phyloP scores from a whole-genome alignment of 2,113 vertebrate genomes.

The Callionymus lyra region DNA sequence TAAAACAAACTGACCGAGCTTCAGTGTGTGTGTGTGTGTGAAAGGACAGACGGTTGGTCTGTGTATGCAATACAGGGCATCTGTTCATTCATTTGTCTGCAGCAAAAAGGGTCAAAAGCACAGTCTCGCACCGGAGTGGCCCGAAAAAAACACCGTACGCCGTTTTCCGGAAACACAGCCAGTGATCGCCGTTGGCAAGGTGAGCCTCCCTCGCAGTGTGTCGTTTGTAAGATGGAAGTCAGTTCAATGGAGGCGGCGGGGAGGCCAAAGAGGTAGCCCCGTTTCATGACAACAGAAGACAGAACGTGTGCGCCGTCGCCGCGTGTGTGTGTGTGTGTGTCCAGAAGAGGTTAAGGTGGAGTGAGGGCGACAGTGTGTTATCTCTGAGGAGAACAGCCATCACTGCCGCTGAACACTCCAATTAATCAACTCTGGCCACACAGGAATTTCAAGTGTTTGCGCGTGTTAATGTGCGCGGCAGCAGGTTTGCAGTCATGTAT shows the following conservation, averaged over 20 bases:
- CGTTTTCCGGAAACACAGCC: constrained; percentile 10
- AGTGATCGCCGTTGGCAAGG: constrained; percentile 49
- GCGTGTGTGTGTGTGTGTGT: constrained; percentile 18
- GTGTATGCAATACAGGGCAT: constrained; percentile 5
- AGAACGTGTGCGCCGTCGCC: constrained; percentile 3
- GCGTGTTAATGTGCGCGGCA: constrained; percentile 8
- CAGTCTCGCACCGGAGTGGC: constrained; percentile 2
- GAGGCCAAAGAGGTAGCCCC: constrained; percentile 23
- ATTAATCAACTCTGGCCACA: constrained; percentile 52
- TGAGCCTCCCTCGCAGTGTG: constrained; percentile 35
- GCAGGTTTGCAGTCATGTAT: background rate
- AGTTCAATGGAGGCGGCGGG: constrained; percentile 4
- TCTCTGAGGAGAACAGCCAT: constrained; percentile 54
- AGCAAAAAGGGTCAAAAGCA: constrained; percentile 23
- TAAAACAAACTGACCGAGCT: constrained; percentile 30
- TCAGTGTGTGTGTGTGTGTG: constrained; percentile 12
- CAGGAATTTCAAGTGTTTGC: constrained; percentile 5
- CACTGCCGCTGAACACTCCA: constrained; percentile 40
- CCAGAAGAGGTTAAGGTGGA: constrained; percentile 47
- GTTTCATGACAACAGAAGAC: constrained; percentile 21
- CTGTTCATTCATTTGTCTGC: constrained; percentile 26
- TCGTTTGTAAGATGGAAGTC: constrained; percentile 33
- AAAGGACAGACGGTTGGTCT: constrained; percentile 30
- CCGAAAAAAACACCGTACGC: background rate
- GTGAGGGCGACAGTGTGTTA: constrained; percentile 40